Base-by-base conservation (phyloP, 1,140 invertebrate genomes). In the Holcopasites calliopsidis region DNA sequence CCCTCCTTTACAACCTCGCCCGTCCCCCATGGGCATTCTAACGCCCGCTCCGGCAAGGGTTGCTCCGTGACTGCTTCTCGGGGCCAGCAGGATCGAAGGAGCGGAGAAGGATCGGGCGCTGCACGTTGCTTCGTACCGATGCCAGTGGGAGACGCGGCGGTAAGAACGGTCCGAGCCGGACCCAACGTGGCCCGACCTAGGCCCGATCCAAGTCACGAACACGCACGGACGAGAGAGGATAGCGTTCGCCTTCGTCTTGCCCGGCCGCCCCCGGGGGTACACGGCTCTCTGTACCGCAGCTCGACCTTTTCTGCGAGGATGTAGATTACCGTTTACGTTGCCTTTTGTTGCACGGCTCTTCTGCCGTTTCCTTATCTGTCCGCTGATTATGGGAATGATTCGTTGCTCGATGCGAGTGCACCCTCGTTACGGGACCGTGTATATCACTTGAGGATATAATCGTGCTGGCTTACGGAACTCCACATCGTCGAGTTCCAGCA, bases 1-100 rank as follows among this genome's bases (percentile, higher is more conserved):
- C 77, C 80, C 71, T 74, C 71, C 61, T 74, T 74, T 66, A 74
- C 61, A 74, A 74, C 66, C 79, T 77, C 79, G 66, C 61, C 73
- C 76, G 76, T 81, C 77, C 70, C 68, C 77, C 64, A 65, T 77
- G 81, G 74, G 76, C 81, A 85, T 84, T 79, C 82, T 85, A 82
- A 81, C 80, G 80, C 79, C 80, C 81, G 81, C 76, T 66, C 60
- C 70, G 62, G 80, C 79, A 82, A 82, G 81, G 81, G 81, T 83
- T 83, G 81, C 81, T 83, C 81, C 81, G 81, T 83, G 76, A 83
- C 81, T 83, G 81, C 81, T 78, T 79, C 79, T 82, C 82, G 77
- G 80, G 79, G 82, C 75, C 75, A n/a, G 28, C 76, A 78, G 81
- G 70, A 82, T 82, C 80, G 80, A 82, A 81, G 73, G 47, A 80